Base-by-base conservation (phyloP, 1,140 invertebrate species). In the Steinernema feltiae region DNA sequence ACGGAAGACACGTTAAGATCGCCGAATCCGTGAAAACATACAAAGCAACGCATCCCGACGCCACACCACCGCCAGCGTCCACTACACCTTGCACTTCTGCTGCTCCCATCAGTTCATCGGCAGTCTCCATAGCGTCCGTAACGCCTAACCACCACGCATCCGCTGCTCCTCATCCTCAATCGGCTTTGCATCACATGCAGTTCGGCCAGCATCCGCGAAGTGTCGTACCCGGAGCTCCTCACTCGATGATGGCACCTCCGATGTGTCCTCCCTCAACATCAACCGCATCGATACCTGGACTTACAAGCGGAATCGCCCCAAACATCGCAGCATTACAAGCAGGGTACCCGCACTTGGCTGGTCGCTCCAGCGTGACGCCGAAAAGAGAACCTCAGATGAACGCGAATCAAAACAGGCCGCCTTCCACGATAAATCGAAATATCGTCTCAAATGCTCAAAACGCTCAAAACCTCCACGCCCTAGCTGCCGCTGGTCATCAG, bases 351-450 rank as follows among this genome's bases (percentile, higher is more conserved):
- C 53, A 63, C 24, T 27, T 63, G 53, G 53, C 53, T 7, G 53
- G 53, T 15, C 53, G 53, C 24, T 63, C 53, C 53, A 63, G 53
- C 53, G 53, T 63, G 3, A 63, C 53, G 53, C 53, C 53, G 53
- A 63, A 63, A 27, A 15, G 53, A 21, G 53, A 63, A 3, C 12
- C 53, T 15, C 53, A 7, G 12, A 17, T 21, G 53, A 41, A 41
- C 35, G 53, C 24, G 24, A 15, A 15, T 15, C 53, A 12, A 27
- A 63, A 63, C 53, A 7, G 53, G 24, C 53, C 53, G 53, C 53
- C 53, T n/a, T n/a, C 15, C 12, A 63, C 53, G 2, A 12, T 63
- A 7, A 63, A 12, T 21, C 12, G 53, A 21, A 63, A 63, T 27
- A 12, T 63, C 24, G 53, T 63, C 2, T 21, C 53, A 41, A 41